Evolutionary conservation across 2,113 vertebrate species (phyloP).

Genomic region (Microtus pennsylvanicus): DNA sequence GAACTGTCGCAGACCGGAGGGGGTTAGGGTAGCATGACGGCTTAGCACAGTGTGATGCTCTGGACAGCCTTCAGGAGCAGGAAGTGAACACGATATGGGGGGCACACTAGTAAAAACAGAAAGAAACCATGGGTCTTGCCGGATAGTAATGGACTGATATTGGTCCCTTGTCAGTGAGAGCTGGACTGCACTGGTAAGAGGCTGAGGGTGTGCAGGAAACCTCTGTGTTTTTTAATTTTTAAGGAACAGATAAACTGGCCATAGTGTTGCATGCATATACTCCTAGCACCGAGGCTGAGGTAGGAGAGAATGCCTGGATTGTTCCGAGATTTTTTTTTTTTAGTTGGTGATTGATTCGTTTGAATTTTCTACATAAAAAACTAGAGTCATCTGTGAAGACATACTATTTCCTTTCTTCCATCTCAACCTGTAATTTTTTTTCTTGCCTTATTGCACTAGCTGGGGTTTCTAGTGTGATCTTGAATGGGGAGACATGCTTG

Average conservation of each 20-base stretch:
- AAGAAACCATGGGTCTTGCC: accelerated
- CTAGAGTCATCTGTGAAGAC: background rate
- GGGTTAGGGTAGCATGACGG: background rate
- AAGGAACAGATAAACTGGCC: background rate
- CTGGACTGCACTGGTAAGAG: background rate
- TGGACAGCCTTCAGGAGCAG: background rate
- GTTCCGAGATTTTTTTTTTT: background rate
- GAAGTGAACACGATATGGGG: background rate
- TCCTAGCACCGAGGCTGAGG: background rate
- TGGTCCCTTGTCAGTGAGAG: background rate
- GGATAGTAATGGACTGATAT: background rate
- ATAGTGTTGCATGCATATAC: no score
- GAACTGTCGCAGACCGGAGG: background rate
- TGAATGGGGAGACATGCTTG: background rate
- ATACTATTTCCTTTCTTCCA: background rate
- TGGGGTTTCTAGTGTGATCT: background rate
- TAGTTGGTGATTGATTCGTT: background rate
- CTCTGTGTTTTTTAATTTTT: background rate
- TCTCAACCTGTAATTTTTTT: background rate
- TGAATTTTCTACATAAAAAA: background rate
- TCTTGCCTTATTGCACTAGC: background rate
- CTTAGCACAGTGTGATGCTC: background rate
- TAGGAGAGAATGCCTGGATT: background rate
- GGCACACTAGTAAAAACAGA: no score
- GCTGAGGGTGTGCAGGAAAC: background rate